A percentile compares a stretch with the other conserved stretches of the same genome.
These are phyloP conservation scores for Acanthopagrus latus DNA, from an alignment of 2,797 vertebrate species.

Conservation along the genomic window DNA sequence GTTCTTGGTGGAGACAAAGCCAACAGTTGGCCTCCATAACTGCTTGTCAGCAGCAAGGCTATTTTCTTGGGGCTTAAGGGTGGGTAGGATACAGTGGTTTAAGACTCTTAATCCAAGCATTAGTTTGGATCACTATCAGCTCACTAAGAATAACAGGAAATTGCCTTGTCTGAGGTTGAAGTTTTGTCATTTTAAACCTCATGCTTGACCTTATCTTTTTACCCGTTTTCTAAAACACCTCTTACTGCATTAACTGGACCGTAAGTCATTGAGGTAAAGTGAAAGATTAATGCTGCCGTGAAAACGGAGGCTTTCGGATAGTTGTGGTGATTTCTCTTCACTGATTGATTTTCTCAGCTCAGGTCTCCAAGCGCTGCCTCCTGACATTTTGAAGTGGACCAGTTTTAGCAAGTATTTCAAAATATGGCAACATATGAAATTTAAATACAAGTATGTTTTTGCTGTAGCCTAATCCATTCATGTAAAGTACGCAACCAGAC, in stretches of 20 bases:
- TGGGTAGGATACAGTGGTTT: slow-evolving; percentile 63
- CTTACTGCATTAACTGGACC: not conserved
- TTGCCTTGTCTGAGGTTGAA: slow-evolving; percentile 23
- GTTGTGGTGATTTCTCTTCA: not conserved
- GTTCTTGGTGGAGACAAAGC: slow-evolving; percentile 37
- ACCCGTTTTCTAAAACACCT: not conserved
- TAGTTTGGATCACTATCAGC: slow-evolving; percentile 59
- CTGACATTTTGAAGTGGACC: slow-evolving; percentile 55
- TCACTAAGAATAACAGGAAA: slow-evolving; percentile 38
- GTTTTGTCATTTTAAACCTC: slow-evolving; percentile 11
- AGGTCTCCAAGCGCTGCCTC: slow-evolving; percentile 5
- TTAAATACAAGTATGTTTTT: slow-evolving; percentile 41
- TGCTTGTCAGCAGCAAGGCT: slow-evolving; percentile 60
- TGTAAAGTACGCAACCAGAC: slow-evolving; percentile 9
- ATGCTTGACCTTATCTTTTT: not conserved
- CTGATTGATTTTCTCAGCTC: slow-evolving; percentile 10
- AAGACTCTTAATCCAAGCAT: slow-evolving; percentile 65
- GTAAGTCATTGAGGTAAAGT: not conserved
- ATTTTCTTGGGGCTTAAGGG: slow-evolving; percentile 64
- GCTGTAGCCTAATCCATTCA: slow-evolving; percentile 22
- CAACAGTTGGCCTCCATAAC: slow-evolving; percentile 32
- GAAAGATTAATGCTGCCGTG: slow-evolving; percentile 17
- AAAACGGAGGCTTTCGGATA: not conserved
- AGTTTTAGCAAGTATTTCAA: slow-evolving; percentile 50
- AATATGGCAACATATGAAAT: slow-evolving; percentile 62